These are phyloP conservation scores for Polylopha cassiicola DNA, from an alignment of 2,888 invertebrate genomes.

Conservation along the genomic window DNA sequence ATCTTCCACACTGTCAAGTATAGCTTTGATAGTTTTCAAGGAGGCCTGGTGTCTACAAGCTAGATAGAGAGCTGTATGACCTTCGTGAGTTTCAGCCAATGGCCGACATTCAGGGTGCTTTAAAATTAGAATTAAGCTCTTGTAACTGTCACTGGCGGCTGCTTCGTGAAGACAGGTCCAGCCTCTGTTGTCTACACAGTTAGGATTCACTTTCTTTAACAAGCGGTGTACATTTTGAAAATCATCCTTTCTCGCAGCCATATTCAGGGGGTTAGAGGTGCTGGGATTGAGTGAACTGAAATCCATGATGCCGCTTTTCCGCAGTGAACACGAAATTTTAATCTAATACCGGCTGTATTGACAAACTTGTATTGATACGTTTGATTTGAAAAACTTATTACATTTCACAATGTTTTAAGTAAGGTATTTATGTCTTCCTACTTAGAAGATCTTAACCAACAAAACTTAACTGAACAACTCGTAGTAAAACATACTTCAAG, in stretches of 20 bases:
- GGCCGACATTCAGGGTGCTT: constrained; percentile 50
- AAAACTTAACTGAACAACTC: too few species aligned
- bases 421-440: too few species aligned
- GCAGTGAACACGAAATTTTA: too few species aligned
- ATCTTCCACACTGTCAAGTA: constrained; percentile 53
- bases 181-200: constrained; percentile 70
- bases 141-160: constrained; percentile 59
- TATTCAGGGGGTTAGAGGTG: constrained; percentile 62
- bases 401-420: too few species aligned
- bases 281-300: constrained; percentile 72
- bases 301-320: constrained; percentile 53
- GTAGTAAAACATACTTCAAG: too few species aligned
- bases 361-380: too few species aligned
- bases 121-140: constrained; percentile 53
- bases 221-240: constrained; percentile 47
- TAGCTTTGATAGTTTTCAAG: constrained; percentile 46
- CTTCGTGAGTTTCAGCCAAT: constrained; percentile 64
- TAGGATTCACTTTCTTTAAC: constrained; percentile 63
- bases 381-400: too few species aligned
- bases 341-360: too few species aligned
- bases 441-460: too few species aligned
- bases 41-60: constrained; percentile 58
- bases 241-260: constrained; percentile 65
- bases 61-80: constrained; percentile 67
- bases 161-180: constrained; percentile 76